Conservation (phyloP, 2,113 vertebrate species). For the Sclerurus mexicanus region DNA sequence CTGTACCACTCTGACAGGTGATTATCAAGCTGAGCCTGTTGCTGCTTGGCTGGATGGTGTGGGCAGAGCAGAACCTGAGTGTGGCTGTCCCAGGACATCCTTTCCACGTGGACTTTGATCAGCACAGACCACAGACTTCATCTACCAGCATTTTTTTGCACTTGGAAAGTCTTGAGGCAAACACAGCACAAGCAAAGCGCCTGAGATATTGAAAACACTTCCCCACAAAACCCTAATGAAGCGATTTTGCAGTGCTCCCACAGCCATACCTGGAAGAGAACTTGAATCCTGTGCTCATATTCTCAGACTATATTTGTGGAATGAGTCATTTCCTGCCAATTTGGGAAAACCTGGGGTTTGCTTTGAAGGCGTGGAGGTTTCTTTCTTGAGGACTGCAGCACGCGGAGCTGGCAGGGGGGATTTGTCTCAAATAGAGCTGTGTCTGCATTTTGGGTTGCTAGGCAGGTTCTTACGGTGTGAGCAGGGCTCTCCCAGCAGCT, state of each 20-base stretch:
- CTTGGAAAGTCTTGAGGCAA: neutral
- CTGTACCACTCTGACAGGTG: accelerated
- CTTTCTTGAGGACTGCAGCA: neutral
- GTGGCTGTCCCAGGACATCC: neutral
- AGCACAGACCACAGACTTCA: neutral
- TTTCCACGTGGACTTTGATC: accelerated
- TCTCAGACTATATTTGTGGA: neutral
- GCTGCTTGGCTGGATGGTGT: neutral
- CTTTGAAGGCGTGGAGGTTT: neutral
- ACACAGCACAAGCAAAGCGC: neutral
- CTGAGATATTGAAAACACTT: neutral
- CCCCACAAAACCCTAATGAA: neutral
- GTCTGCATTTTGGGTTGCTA: neutral
- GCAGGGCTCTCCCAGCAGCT: neutral
- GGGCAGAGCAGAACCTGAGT: neutral
- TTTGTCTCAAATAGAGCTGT: neutral
- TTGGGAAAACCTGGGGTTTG: neutral
- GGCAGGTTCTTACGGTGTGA: neutral
- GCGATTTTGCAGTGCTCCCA: neutral
- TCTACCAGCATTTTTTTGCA: neutral
- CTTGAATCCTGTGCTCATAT: neutral
- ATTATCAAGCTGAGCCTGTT: accelerated
- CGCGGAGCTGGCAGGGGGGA: neutral
- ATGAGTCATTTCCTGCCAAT: conserved; percentile 3
- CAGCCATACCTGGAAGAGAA: neutral